Percentiles rank a stretch among this genome's conserved stretches.
These are phyloP conservation scores for Bibio marci DNA, from an alignment of 2,888 invertebrate species.

Conservation along the genomic window DNA sequence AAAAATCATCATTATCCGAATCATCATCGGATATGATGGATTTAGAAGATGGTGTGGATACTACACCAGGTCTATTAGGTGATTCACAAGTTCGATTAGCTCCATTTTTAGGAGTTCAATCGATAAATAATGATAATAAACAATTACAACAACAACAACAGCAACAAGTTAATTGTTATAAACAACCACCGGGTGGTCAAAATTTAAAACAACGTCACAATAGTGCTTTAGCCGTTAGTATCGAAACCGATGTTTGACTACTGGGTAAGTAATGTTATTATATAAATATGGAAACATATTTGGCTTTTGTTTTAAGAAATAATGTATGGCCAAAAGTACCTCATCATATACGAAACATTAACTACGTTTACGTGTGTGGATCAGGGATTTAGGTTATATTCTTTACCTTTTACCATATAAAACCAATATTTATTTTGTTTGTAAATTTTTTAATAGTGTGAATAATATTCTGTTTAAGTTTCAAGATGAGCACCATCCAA, in stretches of 20 bases:
- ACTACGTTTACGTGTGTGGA: too few species aligned
- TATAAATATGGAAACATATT: too few species aligned
- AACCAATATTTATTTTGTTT: too few species aligned
- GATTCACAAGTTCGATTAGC: conserved; percentile 29
- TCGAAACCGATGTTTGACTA: conserved; percentile 94
- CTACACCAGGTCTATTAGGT: conserved; percentile 28
- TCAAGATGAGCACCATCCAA: too few species aligned
- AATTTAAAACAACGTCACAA: conserved; percentile 63
- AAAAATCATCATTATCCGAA: conserved; percentile 76
- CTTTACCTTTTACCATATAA: too few species aligned
- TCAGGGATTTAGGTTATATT: too few species aligned
- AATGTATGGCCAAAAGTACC: too few species aligned
- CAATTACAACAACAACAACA: conserved; percentile 22
- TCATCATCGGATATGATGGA: conserved; percentile 83
- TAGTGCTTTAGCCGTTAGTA: conserved; percentile 71
- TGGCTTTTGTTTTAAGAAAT: too few species aligned
- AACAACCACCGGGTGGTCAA: conserved; percentile 27
- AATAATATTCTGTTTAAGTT: too few species aligned
- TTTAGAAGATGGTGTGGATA: conserved; percentile 65
- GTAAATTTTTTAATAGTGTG: too few species aligned
- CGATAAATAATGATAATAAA: conserved; percentile 23
- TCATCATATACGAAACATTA: too few species aligned
- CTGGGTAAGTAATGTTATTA: conserved; percentile 57
- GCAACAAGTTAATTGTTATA: conserved; percentile 17
- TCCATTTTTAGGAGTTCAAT: conserved; percentile 30